Percentiles rank a stretch among this genome's conserved stretches.
Evolutionary conservation across 2,797 vertebrate species (phyloP).

Genomic region (Apogon hyalosoma): DNA sequence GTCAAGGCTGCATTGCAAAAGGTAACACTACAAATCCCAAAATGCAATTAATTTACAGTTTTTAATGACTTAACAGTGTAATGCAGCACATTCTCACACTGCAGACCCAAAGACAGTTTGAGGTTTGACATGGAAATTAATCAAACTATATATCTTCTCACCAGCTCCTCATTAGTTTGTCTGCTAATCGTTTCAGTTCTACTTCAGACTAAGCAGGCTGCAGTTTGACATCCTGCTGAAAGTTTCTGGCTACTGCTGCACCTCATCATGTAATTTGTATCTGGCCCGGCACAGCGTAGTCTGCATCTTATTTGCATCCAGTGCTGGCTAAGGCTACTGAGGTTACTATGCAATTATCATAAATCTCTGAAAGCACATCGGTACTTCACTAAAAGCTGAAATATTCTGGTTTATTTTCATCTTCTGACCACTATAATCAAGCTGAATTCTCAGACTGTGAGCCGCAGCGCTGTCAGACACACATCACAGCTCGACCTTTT

Average conservation of each 20-base stretch:
- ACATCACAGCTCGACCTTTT: slow-evolving; percentile 49
- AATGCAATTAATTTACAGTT: too few species aligned
- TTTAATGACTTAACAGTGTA: too few species aligned
- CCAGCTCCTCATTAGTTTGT: too few species aligned
- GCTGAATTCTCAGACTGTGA: slow-evolving; percentile 59
- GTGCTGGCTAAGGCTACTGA: slow-evolving; percentile 8
- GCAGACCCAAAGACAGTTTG: neutral
- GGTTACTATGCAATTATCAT: slow-evolving; percentile 60
- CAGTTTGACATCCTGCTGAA: slow-evolving; percentile 2
- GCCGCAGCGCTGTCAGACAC: slow-evolving; percentile 50
- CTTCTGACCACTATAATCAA: slow-evolving; percentile 56
- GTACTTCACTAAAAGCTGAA: slow-evolving; percentile 37
- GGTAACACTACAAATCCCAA: too few species aligned
- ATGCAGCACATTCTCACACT: too few species aligned
- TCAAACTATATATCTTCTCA: too few species aligned
- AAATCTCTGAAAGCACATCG: slow-evolving; percentile 22
- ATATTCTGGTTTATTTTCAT: slow-evolving; percentile 54
- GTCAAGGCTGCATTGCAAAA: too few species aligned
- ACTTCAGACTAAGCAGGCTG: neutral
- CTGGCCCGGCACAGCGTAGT: slow-evolving; percentile 4
- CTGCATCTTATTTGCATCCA: slow-evolving; percentile 15
- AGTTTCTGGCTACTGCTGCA: neutral
- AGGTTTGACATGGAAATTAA: neutral
- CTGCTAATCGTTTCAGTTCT: neutral
- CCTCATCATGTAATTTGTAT: slow-evolving; percentile 4